These are phyloP conservation scores for Bubo blakistoni DNA, from an alignment of 2,113 vertebrate genomes.

Conservation along the genomic window DNA sequence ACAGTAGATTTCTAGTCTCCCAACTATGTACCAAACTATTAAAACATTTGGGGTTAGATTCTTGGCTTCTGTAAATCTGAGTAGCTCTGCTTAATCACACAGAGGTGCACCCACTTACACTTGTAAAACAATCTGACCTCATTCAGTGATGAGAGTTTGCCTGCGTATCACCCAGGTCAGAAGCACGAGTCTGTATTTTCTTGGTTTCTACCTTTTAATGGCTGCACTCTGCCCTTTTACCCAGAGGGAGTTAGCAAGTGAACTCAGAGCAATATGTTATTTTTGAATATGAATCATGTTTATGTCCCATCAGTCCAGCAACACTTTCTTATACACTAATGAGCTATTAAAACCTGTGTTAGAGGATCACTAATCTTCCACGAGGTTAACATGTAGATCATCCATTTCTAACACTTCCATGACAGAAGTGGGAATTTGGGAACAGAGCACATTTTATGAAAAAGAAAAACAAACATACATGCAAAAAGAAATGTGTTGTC, in stretches of 20 bases:
- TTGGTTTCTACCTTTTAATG: not conserved
- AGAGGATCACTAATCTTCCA: conserved; percentile 11
- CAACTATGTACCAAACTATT: not conserved
- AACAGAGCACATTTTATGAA: not conserved
- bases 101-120: not conserved
- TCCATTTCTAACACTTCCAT: not conserved
- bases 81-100: not conserved
- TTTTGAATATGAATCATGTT: conserved; percentile 34
- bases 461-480: not conserved
- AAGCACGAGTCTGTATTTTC: not conserved
- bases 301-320: not conserved
- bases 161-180: not conserved
- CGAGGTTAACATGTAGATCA: not conserved
- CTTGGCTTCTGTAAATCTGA: not conserved
- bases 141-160: not conserved
- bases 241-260: not conserved
- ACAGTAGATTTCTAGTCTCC: not conserved
- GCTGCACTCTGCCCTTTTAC: not conserved
- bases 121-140: not conserved
- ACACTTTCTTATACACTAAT: conserved; percentile 8
- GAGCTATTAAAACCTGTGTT: conserved; percentile 1
- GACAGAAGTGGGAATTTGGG: not conserved
- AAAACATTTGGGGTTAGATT: not conserved
- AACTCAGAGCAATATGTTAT: not conserved
- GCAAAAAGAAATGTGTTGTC: not conserved